Evolutionary conservation across 2,797 vertebrate species (phyloP), one percentile per base, ranked within the genome.

Genomic region (Macrochelys suwanniensis): DNA sequence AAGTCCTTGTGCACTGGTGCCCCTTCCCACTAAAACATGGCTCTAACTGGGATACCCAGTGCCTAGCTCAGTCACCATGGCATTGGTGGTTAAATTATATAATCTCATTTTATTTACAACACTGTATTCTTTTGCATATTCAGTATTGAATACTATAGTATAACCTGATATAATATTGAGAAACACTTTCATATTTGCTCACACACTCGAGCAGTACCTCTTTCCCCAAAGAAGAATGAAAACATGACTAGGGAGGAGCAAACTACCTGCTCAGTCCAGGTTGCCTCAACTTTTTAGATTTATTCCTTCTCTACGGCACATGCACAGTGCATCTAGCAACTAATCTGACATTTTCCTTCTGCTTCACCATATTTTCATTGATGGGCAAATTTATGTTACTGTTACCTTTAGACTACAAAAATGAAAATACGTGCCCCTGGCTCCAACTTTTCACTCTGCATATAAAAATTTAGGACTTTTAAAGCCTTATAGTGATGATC

Each of bases 401-500:
- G 81, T 95, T 95, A 92, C 92, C 91, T 94, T 61, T 79, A 65
- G 47, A 79, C 80, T 88, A 90, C 92, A 96, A 97, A 96, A 96
- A 85, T 81, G 85, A 94, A 95, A 94, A 93, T 93, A 88, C 8
- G 3, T 90, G 87, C 59, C 94, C 95, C 79, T 80, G n/a, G 83
- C 94, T 88, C 85, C 90, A 97, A 96, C 91, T 95, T 95, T 85
- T 91, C 65, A 59, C 26, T 85, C 84, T 92, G 61, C 82, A 92
- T 65, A 88, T 95, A 93, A 96, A 97, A 89, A 57, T 91, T 94
- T 96, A 92, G 92, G 89, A 68, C 79, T 95, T 95, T 95, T 82
- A 94, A 56, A 97, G 86, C 83, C 92, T 85, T 78, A 88, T 53
- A 6, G 1, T 92, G 93, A 93, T 89, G 93, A 89, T 96, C 85